Evolutionary conservation across 2,888 invertebrate species (phyloP).

Genomic region (Habroteleia sp.): DNA sequence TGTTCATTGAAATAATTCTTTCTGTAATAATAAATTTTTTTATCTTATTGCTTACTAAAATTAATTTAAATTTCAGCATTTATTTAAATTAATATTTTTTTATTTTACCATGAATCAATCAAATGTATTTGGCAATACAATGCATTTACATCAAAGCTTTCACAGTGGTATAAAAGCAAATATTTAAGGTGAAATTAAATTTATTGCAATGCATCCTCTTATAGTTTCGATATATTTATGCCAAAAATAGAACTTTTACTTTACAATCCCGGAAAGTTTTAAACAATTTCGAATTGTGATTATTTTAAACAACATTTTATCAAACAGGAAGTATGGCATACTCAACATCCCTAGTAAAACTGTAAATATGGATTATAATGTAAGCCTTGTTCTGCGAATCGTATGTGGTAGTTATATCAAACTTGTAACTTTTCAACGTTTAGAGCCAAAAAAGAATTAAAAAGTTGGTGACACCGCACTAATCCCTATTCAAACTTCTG

Average conservation of each 20-base stretch:
- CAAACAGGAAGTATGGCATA: constrained; percentile 9
- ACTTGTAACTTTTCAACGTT: constrained; percentile 34
- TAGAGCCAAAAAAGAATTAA: constrained; percentile 42
- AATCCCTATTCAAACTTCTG: constrained; percentile 49
- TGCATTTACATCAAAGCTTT: constrained; percentile 19
- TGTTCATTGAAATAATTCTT: no score
- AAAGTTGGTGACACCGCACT: constrained; percentile 40
- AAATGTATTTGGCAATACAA: constrained; percentile 9
- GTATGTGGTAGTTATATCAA: constrained; percentile 30
- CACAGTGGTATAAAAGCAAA: constrained; percentile 13
- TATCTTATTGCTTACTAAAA: no score
- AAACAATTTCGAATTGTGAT: constrained; percentile 27
- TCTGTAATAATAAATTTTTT: no score
- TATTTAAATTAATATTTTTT: no score
- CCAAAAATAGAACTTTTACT: constrained; percentile 20
- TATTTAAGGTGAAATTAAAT: constrained; percentile 25
- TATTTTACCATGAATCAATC: constrained; percentile 3
- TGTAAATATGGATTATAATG: constrained; percentile 42
- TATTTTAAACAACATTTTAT: constrained; percentile 27
- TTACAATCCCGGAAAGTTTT: constrained; percentile 24
- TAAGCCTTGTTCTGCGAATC: constrained; percentile 29
- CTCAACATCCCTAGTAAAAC: constrained; percentile 9
- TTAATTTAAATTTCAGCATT: no score
- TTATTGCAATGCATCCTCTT: constrained; percentile 16
- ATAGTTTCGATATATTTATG: constrained; percentile 4